Base-by-base conservation (phyloP, 1,140 invertebrate species). In the Drosophila sulfurigaster region DNA sequence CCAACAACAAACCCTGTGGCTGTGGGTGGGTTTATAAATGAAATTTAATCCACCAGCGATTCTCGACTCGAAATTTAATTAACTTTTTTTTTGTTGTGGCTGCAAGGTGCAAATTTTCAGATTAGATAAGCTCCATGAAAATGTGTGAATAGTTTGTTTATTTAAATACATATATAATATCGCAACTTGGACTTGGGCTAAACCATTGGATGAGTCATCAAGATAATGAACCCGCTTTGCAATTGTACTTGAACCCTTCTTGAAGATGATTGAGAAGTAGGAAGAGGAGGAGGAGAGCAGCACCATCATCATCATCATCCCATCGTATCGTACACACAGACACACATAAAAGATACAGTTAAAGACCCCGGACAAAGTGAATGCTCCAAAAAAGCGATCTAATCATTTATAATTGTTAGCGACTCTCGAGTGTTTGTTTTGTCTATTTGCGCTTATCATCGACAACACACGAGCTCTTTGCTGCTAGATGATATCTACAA, bases 341-440 rank as follows among this genome's bases (percentile, higher is more conserved):
- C 28, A 64, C 67, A 76, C 30, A 68, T 38, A 62, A 81, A 83
- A 81, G 67, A 73, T 81, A 89, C 86, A 81, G 85, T 89, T 89
- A 85, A 74, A 85, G 71, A 81, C 77, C 85, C 85, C 75, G 78
- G 63, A 73, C 75, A 66, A 83, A 81, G 81, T 85, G 81, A 85
- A 89, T 89, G 85, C 85, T 89, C 75, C 78, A 89, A 89, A 89
- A 89, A 89, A 89, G 81, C 85, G 85, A 89, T 89, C 75, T 89
- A 89, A 89, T 89, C 85, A 85, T 89, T 89, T 89, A 89, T 89
- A 89, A 89, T 89, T 89, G 85, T 79, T 89, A 85, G 85, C 85
- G 82, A 78, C 52, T 51, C 49, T 89, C 73, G 49, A 89, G 78
- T 89, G 81, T 85, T 89, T 81, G 85, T 77, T 89, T 85, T 89